Base-by-base conservation (phyloP, 1,140 invertebrate genomes). In the Calephelis virginiensis region DNA sequence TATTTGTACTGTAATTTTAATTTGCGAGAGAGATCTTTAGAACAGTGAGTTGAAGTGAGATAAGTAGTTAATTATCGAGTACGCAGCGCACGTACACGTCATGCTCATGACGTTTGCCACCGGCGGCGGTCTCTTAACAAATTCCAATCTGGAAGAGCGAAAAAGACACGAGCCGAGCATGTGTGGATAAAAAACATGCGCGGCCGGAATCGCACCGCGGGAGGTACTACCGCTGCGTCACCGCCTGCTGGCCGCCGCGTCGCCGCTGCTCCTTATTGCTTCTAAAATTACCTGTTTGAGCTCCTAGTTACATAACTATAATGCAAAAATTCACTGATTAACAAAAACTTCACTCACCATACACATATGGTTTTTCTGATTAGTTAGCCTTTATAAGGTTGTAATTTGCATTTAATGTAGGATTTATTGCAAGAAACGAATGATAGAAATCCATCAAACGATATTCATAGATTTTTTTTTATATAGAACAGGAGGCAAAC, bases 121-220 rank as follows among this genome's bases (percentile, higher is more conserved):
- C 88, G 82, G 83, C 86, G 88, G 85, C 82, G 82, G 85, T 85
- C 85, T 81, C 82, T 81, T 82, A 81, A 85, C 85, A 82, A 90
- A 90, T 90, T 90, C 88, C 88, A 69, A 88, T 85, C 77, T 84
- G 79, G 74, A 88, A 88, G 84, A 89, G 85, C 85, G 85, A 89
- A 89, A 89, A 90, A 86, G 83, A 89, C 88, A 90, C 88, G 86
- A 86, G 85, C 81, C 79, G 81, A 80, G 86, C 84, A 86, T 86
- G 78, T 77, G 76, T 56, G 61, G 72, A 70, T 80, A 90, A 90
- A 28, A 90, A 90, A 90, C 80, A 83, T 75, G 86, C 72, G 74
- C 68, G 71, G 78, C 81, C 74, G 67, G 78, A 70, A 76, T 74
- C 64, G 68, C 87, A 65, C 86, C 67, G 80, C 86, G 84, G 88